These are phyloP conservation scores for Sterrhoptilus dennistouni DNA, from an alignment of 2,113 vertebrate species.

Conservation along the genomic window DNA sequence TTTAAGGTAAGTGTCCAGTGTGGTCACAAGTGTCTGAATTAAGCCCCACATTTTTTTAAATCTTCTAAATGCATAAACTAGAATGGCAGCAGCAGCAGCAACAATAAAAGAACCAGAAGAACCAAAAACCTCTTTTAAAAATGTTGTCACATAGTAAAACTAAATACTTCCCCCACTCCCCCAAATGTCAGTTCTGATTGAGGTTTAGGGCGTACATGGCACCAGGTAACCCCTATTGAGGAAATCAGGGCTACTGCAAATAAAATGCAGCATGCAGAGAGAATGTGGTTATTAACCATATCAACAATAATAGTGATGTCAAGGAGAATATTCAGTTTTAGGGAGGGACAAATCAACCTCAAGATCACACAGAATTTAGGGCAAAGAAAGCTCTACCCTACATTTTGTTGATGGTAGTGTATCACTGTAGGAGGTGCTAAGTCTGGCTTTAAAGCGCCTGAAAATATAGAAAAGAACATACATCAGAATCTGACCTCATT, in stretches of 20 bases:
- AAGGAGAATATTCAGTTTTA: background rate
- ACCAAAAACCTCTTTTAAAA: background rate
- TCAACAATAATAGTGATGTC: background rate
- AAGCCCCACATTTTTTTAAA: background rate
- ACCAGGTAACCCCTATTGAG: background rate
- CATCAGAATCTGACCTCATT: slow-evolving; percentile 38
- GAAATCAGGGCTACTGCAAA: background rate
- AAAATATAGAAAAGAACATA: slow-evolving; percentile 32
- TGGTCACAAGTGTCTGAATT: background rate
- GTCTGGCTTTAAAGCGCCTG: slow-evolving; percentile 8
- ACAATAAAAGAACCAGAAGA: background rate
- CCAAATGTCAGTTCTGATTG: fast-evolving
- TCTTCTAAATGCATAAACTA: background rate
- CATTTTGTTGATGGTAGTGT: background rate
- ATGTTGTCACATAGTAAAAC: background rate
- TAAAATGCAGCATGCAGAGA: background rate
- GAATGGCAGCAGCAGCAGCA: background rate
- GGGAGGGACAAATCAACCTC: background rate
- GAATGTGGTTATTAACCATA: background rate
- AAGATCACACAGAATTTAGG: background rate
- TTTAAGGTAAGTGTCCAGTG: background rate
- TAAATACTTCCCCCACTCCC: fast-evolving
- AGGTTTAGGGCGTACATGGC: background rate
- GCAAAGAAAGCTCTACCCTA: background rate
- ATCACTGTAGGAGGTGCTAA: slow-evolving; percentile 25